A percentile compares a stretch with the other conserved stretches of the same genome.
These are phyloP conservation scores for Pogonognathellus flavescens DNA, from an alignment of 1,140 invertebrate species.

Conservation along the genomic window DNA sequence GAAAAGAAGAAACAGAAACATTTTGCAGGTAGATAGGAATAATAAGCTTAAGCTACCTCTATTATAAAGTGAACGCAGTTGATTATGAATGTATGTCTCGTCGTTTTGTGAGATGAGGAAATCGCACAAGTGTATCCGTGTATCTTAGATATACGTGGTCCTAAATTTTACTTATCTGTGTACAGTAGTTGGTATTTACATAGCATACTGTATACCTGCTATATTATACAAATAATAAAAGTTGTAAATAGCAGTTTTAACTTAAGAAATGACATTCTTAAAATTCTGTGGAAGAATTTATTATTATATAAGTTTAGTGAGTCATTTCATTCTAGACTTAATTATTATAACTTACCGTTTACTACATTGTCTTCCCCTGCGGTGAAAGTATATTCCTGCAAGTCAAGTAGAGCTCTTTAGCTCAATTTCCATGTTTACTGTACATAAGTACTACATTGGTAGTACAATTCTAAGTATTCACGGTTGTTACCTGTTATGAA, in stretches of 20 bases:
- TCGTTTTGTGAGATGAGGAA: background rate
- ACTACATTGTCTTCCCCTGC: constrained; percentile 41
- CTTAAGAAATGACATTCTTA: no score
- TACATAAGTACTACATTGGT: background rate
- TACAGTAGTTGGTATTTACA: background rate
- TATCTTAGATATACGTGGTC: background rate
- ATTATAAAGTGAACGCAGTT: background rate
- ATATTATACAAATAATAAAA: background rate
- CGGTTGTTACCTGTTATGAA: no score
- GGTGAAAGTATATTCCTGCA: constrained; percentile 43
- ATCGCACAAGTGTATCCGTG: constrained; percentile 34
- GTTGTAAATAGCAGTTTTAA: background rate
- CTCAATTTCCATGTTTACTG: constrained; percentile 17
- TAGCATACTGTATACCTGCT: no score
- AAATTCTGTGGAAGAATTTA: no score
- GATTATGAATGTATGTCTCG: background rate
- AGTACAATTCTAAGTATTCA: background rate
- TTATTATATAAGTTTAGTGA: background rate
- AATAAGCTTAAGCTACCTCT: no score
- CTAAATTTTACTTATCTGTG: background rate
- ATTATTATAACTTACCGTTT: background rate
- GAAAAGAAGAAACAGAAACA: no score
- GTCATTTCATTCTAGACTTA: constrained; percentile 1
- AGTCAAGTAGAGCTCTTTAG: constrained; percentile 30
- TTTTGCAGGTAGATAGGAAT: no score